A percentile compares a stretch with the other conserved stretches of the same genome.
Conservation (phyloP, 1,140 invertebrate genomes). For the Rhizoglyphus robini region DNA sequence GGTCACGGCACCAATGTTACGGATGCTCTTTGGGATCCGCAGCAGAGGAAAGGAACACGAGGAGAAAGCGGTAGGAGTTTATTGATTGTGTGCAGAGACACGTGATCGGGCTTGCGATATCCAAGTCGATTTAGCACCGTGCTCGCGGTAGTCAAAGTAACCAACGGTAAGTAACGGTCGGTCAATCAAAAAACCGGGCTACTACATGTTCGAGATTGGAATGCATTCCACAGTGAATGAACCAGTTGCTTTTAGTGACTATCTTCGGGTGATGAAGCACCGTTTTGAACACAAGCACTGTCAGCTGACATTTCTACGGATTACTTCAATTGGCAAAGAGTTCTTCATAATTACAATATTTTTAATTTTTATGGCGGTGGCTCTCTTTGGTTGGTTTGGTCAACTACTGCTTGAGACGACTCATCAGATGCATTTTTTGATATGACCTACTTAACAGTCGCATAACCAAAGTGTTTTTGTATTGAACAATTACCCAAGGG, state of each 20-base stretch:
- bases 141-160: too few species aligned
- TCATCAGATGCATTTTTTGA: neutral
- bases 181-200: neutral
- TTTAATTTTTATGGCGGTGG: neutral
- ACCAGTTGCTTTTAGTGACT: neutral
- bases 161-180: too few species aligned
- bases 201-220: neutral
- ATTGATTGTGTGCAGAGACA: too few species aligned
- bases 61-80: too few species aligned
- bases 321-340: neutral
- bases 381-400: neutral
- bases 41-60: too few species aligned
- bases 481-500: too few species aligned
- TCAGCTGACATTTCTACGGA: neutral
- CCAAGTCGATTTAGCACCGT: too few species aligned
- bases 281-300: neutral
- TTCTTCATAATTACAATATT: neutral
- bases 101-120: too few species aligned
- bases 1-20: too few species aligned
- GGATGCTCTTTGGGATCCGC: too few species aligned
- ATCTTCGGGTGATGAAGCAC: neutral
- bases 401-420: neutral
- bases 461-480: too few species aligned
- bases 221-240: neutral
- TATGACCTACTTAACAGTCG: too few species aligned